A percentile compares a stretch with the other conserved stretches of the same genome.
Conservation (phyloP, 2,888 invertebrate genomes). For the Andrena minutula region DNA sequence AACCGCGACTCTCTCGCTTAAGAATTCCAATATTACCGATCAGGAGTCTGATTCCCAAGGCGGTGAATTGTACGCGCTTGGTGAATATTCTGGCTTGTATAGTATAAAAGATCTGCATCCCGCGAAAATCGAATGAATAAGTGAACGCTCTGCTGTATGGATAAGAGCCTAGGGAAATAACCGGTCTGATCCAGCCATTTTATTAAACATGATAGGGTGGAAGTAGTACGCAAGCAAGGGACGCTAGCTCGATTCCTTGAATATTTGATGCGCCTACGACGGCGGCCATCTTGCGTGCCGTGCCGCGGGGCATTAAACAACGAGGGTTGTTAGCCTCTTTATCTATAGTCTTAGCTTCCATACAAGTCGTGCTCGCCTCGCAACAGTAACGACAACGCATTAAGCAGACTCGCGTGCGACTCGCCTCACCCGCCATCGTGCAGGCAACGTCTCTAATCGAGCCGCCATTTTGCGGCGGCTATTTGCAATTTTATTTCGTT, state of each 20-base stretch:
- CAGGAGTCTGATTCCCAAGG: no score
- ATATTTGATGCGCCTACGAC: slow-evolving; percentile 66
- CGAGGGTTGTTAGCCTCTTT: slow-evolving; percentile 72
- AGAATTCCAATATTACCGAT: no score
- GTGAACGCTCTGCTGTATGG: background rate
- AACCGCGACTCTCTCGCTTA: no score
- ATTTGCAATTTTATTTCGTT: background rate
- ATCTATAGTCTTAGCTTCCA: slow-evolving; percentile 55
- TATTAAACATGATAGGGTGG: slow-evolving; percentile 10
- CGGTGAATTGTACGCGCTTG: background rate
- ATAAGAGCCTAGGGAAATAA: background rate
- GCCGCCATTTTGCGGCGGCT: slow-evolving; percentile 26
- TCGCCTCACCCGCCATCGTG: slow-evolving; percentile 14
- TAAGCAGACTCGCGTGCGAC: slow-evolving; percentile 32
- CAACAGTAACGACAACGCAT: slow-evolving; percentile 34
- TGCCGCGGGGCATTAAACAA: slow-evolving; percentile 66
- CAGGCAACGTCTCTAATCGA: slow-evolving; percentile 21
- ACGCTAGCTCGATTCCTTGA: slow-evolving; percentile 59
- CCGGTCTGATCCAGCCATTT: slow-evolving; percentile 19
- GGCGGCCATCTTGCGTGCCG: slow-evolving; percentile 68
- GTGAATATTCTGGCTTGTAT: background rate
- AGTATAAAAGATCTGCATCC: background rate
- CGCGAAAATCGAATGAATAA: background rate
- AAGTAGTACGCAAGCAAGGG: slow-evolving; percentile 4
- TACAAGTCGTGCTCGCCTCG: slow-evolving; percentile 5